phyloP scores from a whole-genome alignment of 2,888 invertebrate genomes.

The Aporophyla nigra region DNA sequence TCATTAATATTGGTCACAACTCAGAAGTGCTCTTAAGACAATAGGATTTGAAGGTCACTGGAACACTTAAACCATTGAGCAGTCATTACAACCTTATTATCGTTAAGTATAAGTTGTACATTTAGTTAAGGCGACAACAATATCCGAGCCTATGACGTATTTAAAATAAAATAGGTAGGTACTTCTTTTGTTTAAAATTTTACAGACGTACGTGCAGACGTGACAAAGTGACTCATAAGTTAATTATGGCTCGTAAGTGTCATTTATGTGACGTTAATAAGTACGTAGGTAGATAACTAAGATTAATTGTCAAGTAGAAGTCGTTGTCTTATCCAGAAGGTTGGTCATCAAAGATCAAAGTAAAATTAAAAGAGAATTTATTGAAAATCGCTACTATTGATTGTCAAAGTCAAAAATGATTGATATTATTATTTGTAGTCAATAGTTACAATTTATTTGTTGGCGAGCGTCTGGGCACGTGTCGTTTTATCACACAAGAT shows the following conservation, averaged over 20 bases:
- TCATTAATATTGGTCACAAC: constrained; percentile 31
- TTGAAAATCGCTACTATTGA: not conserved
- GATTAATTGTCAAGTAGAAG: not conserved
- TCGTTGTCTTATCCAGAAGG: not conserved
- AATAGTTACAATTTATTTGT: constrained; percentile 17
- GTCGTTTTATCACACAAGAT: constrained; percentile 27
- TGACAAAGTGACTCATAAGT: constrained; percentile 47
- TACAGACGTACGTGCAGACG: constrained; percentile 28
- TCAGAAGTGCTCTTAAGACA: constrained; percentile 22
- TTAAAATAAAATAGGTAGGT: constrained; percentile 3
- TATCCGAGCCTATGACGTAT: constrained; percentile 4
- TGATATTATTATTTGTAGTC: not conserved
- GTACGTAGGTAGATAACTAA: constrained; percentile 1
- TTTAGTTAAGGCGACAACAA: constrained; percentile 11
- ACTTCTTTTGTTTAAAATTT: constrained; percentile 32
- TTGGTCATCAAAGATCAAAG: not conserved
- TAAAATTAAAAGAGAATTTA: not conserved
- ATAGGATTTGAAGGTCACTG: constrained; percentile 12
- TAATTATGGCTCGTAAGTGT: constrained; percentile 26
- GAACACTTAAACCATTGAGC: constrained; percentile 2
- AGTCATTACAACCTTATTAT: not conserved
- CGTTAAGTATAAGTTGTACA: constrained; percentile 5
- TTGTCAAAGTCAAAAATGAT: constrained; percentile 13
- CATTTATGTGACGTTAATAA: constrained; percentile 29
- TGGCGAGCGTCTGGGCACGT: constrained; percentile 48